Conservation (phyloP, 2,113 vertebrate species). For the Sinocyclocheilus rhinocerous region DNA sequence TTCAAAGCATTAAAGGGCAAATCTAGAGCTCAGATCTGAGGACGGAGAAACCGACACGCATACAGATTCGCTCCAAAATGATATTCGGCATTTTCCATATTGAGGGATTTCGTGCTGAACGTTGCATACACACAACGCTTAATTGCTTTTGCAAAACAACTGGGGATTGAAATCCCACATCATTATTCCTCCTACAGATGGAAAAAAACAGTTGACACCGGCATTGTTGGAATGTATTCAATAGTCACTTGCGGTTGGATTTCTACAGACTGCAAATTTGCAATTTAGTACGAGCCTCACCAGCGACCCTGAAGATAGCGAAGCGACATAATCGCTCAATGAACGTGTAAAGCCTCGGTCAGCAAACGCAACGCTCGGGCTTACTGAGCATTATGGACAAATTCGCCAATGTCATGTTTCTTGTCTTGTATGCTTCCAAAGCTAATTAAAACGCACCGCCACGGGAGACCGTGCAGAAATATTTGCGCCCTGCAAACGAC, state of each 20-base stretch:
- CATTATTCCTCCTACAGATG: constrained; percentile 30
- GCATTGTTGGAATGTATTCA: constrained; percentile 30
- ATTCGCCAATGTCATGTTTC: not conserved
- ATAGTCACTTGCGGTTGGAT: constrained; percentile 47
- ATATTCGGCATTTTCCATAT: constrained; percentile 29
- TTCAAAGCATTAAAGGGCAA: constrained; percentile 43
- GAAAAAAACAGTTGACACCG: constrained; percentile 35
- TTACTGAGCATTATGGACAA: constrained; percentile 11
- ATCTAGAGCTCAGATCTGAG: constrained; percentile 8
- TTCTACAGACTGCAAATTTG: constrained; percentile 33
- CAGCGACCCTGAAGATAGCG: constrained; percentile 14
- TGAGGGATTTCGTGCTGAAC: constrained; percentile 35
- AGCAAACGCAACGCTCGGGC: not conserved
- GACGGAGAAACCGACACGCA: constrained; percentile 8
- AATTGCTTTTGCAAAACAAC: constrained; percentile 46
- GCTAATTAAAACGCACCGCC: constrained; percentile 24
- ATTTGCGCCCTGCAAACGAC: constrained; percentile 1
- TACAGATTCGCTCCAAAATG: constrained; percentile 35
- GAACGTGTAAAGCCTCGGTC: constrained; percentile 12
- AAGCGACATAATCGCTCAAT: constrained; percentile 25
- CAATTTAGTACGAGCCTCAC: constrained; percentile 34
- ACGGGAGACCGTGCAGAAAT: constrained; percentile 7
- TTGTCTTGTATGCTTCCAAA: constrained; percentile 24
- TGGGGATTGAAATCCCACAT: constrained; percentile 40
- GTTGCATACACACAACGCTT: not conserved